These are phyloP conservation scores for Platycheirus rosarum DNA, from an alignment of 2,888 invertebrate genomes.

Conservation along the genomic window DNA sequence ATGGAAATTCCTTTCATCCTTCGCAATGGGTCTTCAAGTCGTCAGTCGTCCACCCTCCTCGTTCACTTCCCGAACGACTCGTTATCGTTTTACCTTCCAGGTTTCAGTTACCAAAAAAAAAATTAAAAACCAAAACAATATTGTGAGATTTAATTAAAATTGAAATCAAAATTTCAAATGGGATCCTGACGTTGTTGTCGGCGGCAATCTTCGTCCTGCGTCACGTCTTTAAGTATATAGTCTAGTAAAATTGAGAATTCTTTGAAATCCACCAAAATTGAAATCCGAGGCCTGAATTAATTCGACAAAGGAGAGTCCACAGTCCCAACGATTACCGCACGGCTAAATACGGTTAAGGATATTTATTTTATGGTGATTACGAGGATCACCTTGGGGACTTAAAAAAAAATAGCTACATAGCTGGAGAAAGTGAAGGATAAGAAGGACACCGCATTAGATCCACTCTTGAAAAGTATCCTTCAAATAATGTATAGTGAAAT, in stretches of 20 bases:
- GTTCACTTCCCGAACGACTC: not conserved
- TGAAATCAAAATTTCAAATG: constrained; percentile 67
- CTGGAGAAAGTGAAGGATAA: too few species aligned
- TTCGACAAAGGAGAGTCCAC: constrained; percentile 44
- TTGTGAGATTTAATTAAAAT: constrained; percentile 67
- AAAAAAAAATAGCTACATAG: not conserved
- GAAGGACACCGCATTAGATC: not conserved
- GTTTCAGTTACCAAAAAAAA: constrained; percentile 15
- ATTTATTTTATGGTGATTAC: constrained; percentile 62
- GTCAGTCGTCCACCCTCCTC: not conserved
- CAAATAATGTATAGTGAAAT: constrained; percentile 15
- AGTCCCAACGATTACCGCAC: constrained; percentile 38
- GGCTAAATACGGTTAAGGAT: constrained; percentile 34
- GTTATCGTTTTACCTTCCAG: constrained; percentile 33
- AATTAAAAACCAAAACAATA: constrained; percentile 46
- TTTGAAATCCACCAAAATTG: constrained; percentile 51
- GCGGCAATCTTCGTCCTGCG: not conserved
- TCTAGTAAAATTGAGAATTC: constrained; percentile 39
- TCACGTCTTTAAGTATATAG: not conserved
- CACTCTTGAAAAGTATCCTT: constrained; percentile 25
- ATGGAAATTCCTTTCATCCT: constrained; percentile 54
- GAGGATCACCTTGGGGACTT: constrained; percentile 23
- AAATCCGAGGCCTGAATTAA: constrained; percentile 57
- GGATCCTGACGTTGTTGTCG: not conserved
- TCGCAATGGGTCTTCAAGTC: constrained; percentile 13